A percentile compares a stretch with the other conserved stretches of the same genome.
Conservation (phyloP, 2,888 invertebrate species). For the Incurvaria masculella region DNA sequence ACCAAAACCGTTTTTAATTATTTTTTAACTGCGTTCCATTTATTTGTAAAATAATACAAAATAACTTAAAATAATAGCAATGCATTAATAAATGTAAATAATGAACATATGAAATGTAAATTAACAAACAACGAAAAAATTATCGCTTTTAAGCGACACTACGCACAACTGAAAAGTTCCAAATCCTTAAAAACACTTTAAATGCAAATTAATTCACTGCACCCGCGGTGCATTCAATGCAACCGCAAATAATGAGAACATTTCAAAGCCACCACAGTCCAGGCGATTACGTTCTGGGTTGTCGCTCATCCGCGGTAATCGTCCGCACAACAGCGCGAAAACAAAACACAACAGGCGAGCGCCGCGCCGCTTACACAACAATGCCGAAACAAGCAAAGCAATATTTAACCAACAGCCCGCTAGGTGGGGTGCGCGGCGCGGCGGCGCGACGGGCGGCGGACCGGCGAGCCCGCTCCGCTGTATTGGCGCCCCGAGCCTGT, state of each 20-base stretch:
- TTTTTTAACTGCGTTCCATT: too few relatives aligned
- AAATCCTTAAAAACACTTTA: not conserved
- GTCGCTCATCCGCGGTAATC: not conserved
- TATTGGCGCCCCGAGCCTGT: conserved; percentile 56
- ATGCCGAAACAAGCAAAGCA: conserved; percentile 59
- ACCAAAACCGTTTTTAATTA: too few relatives aligned
- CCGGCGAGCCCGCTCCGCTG: conserved; percentile 37
- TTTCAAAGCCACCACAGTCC: not conserved
- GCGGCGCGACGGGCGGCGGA: too few relatives aligned
- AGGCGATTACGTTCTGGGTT: too few relatives aligned
- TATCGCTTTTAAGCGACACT: not conserved
- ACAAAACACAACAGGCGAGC: conserved; percentile 8
- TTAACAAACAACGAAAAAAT: not conserved
- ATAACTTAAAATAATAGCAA: too few relatives aligned
- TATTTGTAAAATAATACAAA: too few relatives aligned
- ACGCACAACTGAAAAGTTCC: not conserved
- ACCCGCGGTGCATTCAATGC: not conserved
- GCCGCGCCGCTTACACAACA: conserved; percentile 50
- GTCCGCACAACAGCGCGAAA: conserved; percentile 45
- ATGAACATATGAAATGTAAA: not conserved
- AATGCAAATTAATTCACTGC: not conserved
- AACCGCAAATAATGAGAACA: not conserved
- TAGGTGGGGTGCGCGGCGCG: conserved; percentile 4
- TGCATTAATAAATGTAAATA: not conserved
- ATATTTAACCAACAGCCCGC: conserved; percentile 47